Percentiles rank a stretch among this genome's conserved stretches.
These are phyloP conservation scores for Catharus minimus DNA, from an alignment of 2,113 vertebrate species.

Conservation along the genomic window DNA sequence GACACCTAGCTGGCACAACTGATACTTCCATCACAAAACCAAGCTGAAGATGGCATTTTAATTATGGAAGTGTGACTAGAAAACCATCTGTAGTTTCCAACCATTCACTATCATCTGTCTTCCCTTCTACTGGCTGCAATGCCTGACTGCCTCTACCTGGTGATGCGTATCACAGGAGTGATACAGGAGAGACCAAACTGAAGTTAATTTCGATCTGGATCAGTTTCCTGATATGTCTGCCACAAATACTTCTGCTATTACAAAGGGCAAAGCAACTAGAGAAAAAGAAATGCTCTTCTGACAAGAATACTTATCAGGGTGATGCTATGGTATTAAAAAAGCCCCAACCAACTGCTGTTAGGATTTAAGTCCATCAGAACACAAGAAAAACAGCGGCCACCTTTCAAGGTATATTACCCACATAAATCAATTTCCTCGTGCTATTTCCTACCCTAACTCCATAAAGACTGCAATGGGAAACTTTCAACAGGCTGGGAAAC, in stretches of 20 bases:
- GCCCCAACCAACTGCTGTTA: background rate
- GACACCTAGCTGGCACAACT: accelerated
- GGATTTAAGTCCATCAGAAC: background rate
- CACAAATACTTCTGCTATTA: background rate
- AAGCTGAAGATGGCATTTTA: background rate
- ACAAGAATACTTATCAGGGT: background rate
- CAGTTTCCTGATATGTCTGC: background rate
- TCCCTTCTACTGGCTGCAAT: background rate
- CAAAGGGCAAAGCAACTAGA: background rate
- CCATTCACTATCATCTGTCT: background rate
- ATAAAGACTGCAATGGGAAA: background rate
- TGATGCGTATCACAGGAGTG: background rate
- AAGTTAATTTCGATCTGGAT: background rate
- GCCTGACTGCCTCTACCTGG: background rate
- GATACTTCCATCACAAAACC: background rate
- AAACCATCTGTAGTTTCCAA: background rate
- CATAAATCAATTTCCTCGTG: background rate
- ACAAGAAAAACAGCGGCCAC: background rate
- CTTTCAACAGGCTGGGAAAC: background rate
- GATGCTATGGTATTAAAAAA: background rate
- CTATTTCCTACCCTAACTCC: background rate
- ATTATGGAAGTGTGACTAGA: background rate
- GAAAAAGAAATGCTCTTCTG: background rate
- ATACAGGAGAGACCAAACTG: background rate
- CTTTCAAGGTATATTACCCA: background rate